phyloP scores from a whole-genome alignment of 2,888 invertebrate species.

The Eupeodes latifasciatus region DNA sequence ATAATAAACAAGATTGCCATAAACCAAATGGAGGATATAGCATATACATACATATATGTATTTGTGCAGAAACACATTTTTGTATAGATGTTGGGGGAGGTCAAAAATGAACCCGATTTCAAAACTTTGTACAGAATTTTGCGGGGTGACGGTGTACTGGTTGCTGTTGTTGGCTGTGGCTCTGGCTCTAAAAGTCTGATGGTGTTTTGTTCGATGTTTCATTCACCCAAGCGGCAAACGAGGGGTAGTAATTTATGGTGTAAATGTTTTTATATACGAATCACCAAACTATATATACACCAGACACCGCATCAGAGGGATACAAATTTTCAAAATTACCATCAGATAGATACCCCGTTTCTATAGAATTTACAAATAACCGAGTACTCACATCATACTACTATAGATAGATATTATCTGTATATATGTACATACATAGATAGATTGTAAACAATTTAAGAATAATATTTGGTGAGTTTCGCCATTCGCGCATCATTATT shows the following conservation, averaged over 20 bases:
- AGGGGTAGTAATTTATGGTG: constrained; percentile 69
- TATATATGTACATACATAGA: neutral
- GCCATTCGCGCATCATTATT: constrained; percentile 73
- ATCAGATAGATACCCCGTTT: constrained; percentile 35
- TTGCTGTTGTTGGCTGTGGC: neutral
- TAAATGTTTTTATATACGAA: constrained; percentile 58
- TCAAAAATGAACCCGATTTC: neutral
- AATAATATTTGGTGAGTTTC: constrained; percentile 66
- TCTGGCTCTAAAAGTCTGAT: neutral
- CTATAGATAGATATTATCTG: neutral
- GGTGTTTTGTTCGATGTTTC: constrained; percentile 27
- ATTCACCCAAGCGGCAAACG: constrained; percentile 51
- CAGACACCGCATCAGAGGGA: constrained; percentile 27
- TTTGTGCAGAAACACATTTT: neutral
- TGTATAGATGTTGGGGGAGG: neutral
- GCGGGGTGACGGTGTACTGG: neutral
- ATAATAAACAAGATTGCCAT: constrained; percentile 59
- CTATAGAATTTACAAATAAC: neutral
- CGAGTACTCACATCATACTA: neutral
- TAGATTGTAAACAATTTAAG: constrained; percentile 24
- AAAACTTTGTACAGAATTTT: neutral
- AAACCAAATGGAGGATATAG: constrained; percentile 17
- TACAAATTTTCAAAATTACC: constrained; percentile 71
- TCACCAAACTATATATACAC: neutral
- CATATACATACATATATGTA: neutral